Percentiles rank a stretch among this genome's conserved stretches.
These are phyloP conservation scores for Pelobates fuscus DNA, from an alignment of 2,113 vertebrate genomes.

Conservation along the genomic window DNA sequence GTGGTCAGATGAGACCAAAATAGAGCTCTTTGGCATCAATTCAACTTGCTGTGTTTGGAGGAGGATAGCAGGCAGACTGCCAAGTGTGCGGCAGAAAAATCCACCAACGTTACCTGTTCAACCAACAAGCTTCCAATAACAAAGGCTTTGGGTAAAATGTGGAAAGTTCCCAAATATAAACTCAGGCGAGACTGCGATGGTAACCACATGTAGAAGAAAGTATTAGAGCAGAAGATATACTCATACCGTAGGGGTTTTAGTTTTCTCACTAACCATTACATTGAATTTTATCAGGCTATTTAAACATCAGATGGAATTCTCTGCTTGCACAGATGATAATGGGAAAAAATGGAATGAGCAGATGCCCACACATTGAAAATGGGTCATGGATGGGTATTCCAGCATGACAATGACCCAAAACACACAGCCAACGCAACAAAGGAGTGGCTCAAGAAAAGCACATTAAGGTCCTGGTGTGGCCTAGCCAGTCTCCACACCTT, in stretches of 20 bases:
- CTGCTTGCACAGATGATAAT: not conserved
- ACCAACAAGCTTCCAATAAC: no score
- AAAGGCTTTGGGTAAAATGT: no score
- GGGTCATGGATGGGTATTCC: not conserved
- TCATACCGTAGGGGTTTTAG: not conserved
- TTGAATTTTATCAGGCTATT: not conserved
- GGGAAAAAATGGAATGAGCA: not conserved
- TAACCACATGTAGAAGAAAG: no score
- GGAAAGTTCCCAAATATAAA: no score
- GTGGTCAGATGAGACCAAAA: no score
- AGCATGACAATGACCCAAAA: conserved; percentile 9
- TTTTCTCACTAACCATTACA: not conserved
- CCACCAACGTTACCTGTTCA: no score
- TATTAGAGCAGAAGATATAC: no score
- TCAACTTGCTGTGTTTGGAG: no score
- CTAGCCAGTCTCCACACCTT: conserved; percentile 5
- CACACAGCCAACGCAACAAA: not conserved
- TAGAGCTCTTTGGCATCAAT: no score
- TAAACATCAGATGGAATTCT: not conserved
- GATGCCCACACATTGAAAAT: not conserved
- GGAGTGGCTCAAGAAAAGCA: not conserved
- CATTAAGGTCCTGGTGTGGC: conserved; percentile 5
- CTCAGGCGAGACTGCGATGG: no score
- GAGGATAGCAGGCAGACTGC: no score
- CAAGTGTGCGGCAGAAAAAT: no score